Percentiles rank a stretch among this genome's conserved stretches.
phyloP scores from a whole-genome alignment of 2,113 vertebrate genomes.

The Pelusios castaneus region DNA sequence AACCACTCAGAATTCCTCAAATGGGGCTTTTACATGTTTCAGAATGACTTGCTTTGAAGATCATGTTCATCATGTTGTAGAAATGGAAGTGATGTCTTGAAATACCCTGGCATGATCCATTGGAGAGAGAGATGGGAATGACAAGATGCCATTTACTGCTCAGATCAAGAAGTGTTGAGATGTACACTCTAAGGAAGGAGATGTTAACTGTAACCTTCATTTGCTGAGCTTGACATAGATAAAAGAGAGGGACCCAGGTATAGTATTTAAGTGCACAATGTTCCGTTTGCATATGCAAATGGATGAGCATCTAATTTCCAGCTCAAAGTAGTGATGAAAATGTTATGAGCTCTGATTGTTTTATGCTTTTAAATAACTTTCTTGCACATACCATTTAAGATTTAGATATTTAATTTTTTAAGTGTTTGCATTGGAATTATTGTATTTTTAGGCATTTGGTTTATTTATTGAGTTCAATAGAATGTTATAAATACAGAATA shows the following conservation, averaged over 20 bases:
- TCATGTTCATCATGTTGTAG: neutral
- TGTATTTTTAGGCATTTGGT: neutral
- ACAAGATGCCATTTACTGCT: neutral
- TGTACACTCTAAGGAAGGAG: neutral
- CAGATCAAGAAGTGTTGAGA: neutral
- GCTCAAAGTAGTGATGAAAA: neutral
- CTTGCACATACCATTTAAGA: neutral
- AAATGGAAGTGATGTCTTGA: neutral
- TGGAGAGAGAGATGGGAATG: neutral
- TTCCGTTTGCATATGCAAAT: neutral
- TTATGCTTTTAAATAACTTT: neutral
- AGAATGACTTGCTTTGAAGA: neutral
- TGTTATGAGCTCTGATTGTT: neutral
- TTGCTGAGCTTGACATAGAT: neutral
- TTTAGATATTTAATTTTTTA: neutral
- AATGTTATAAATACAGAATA: neutral
- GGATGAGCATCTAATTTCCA: neutral
- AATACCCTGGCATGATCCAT: neutral
- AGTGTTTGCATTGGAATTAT: neutral
- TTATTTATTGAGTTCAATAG: neutral
- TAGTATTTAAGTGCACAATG: neutral
- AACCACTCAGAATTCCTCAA: too few relatives aligned
- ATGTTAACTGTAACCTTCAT: neutral
- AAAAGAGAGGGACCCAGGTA: neutral
- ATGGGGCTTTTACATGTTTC: neutral